Conservation (phyloP, 2,888 invertebrate species). For the Athalia rosae region DNA sequence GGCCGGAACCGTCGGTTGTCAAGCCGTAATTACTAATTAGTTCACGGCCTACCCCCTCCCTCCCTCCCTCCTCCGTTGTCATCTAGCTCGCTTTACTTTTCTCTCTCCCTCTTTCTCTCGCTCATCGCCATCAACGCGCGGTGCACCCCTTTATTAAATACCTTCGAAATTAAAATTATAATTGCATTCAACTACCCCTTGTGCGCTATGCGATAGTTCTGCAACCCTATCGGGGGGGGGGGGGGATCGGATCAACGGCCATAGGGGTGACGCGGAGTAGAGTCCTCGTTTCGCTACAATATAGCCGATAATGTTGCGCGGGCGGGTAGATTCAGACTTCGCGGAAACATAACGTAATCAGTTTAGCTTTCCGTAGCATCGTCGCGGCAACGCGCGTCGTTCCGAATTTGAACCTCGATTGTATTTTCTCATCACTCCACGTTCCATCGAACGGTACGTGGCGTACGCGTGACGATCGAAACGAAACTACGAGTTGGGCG, state of each 20-base stretch:
- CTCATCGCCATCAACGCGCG: constrained; percentile 48
- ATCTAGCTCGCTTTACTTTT: not conserved
- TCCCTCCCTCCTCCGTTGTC: no score
- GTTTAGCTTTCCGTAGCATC: no score
- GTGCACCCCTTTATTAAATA: constrained; percentile 72
- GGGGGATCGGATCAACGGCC: constrained; percentile 15
- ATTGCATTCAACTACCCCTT: constrained; percentile 71
- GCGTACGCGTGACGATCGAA: no score
- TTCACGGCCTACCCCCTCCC: constrained; percentile 49
- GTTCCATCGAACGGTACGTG: no score
- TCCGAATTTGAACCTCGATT: no score
- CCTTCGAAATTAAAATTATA: constrained; percentile 74
- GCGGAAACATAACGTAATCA: not conserved
- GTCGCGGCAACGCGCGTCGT: no score
- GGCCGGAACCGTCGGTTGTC: constrained; percentile 62
- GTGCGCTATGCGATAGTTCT: constrained; percentile 41
- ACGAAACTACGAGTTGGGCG: constrained; percentile 16
- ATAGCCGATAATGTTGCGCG: not conserved
- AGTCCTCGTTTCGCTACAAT: constrained; percentile 20
- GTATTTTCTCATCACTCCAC: no score
- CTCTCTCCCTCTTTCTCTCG: not conserved
- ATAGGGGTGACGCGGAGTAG: not conserved
- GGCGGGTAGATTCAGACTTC: not conserved
- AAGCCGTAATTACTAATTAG: constrained; percentile 71
- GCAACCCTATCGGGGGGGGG: constrained; percentile 38